Base-by-base conservation (phyloP, 2,113 vertebrate species). In the Eupsittula cactorum region DNA sequence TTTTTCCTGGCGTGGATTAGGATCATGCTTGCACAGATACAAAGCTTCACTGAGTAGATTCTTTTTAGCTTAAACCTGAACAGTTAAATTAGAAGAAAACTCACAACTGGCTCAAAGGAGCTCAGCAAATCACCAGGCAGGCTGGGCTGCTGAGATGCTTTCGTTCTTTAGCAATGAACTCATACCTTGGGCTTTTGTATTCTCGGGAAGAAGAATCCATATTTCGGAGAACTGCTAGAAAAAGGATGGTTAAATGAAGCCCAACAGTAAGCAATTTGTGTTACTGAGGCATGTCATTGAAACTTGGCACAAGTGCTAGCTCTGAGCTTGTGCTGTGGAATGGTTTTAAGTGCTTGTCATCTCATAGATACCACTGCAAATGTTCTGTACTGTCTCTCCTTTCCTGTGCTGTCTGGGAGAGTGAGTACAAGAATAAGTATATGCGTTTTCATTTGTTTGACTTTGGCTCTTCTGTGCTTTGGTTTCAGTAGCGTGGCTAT, bases 141-240 rank as follows among this genome's bases (percentile, higher is more conserved):
- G 84, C 82, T 95, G 73, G 37, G 92, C 95, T 89, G 93, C 86
- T 47, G 92, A 95, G 90, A 83, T 71, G 82, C 75, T 97, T 95
- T 97, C 73, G 17, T 98, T 95, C 96, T 96, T 96, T 92, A 94
- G 94, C 90, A 95, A 33, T 93, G 92, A 98, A 97, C 91, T 92
- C 93, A 97, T 97, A 95, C 96, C 93, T 94, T 97, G 83, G 81
- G 76, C 50, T 96, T 96, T 92, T 95, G 85, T 95, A 55, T 94
- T 93, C 57, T 87, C 3, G 70, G 90, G 87, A 57, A 95, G 94
- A 94, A 84, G 90, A 95, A 96, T 63, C 89, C 82, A 4, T 95
- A 98, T 88, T 82, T 95, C 86, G 82, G 73, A 95, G 64, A 81
- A 47, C 60, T 78, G 81, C 70, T 88, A 97, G 78, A 65, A 90